Base-by-base conservation (phyloP, 2,113 vertebrate species). In the Scomber scombrus region DNA sequence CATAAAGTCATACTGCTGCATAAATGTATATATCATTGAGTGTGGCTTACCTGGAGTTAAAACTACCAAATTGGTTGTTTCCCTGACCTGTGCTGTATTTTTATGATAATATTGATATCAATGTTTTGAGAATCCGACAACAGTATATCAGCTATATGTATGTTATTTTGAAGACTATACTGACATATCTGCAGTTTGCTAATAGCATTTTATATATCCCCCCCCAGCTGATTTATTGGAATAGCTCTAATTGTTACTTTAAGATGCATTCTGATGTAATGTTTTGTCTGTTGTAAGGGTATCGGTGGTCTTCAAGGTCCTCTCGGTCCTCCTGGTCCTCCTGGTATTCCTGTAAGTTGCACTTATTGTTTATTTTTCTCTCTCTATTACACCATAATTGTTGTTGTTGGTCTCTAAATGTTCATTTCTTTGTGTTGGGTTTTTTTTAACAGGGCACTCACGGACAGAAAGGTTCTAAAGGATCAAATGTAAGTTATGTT, bases 381-480 rank as follows among this genome's bases (percentile, higher is more conserved):
- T 31, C 2, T 70, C 5, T 14, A 7, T 47, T 11, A 0, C 57
- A 40, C 31, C 15, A 21, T 13, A 5, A 4, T 46, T 71, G 14
- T 71, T 71, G 14, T 71, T 54, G 9, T 58, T 84, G 16, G 69
- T 26, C 11, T 76, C 1, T 67, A 11, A 4, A n/a, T 43, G 11
- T 40, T 80, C 21, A 68, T 43, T 7, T 76, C 0, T 67, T 47
- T 45, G 0, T 63, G 0, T 85, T 31, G 66, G 73, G 58, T 54
- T 75, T 10, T 80, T 70, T 10, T 80, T 70, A 78, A 3, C 81
- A 99, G 98, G 98, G 98, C 81, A 82, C 97, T 70, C 95, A 95
- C 89, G 98, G 98, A 90, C 96, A 97, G 31, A 99, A 99, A 85
- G 98, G 98, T 46, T 95, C 96, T 57, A 99, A 99, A 93, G 98